A percentile compares a stretch with the other conserved stretches of the same genome.
Conservation (phyloP, 2,797 vertebrate genomes). For the Hypotaenidia philippensis region DNA sequence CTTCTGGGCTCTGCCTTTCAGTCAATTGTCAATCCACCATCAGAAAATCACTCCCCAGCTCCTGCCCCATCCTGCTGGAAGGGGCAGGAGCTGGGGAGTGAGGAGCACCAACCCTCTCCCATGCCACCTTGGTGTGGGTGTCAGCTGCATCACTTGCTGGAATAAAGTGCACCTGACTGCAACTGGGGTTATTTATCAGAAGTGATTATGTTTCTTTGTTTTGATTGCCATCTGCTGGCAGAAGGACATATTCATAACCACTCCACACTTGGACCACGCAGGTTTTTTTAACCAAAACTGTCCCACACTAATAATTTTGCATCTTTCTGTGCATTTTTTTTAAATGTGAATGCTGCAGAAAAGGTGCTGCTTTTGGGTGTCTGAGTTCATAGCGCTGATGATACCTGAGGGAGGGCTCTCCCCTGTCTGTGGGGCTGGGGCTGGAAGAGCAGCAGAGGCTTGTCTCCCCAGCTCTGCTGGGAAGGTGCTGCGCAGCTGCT, state of each 20-base stretch:
- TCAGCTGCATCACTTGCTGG: neutral
- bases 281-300: neutral
- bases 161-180: neutral
- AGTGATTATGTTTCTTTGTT: neutral
- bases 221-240: conserved; percentile 32
- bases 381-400: neutral
- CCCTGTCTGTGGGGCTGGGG: neutral
- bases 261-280: accelerated
- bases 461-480: too few relatives aligned
- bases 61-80: neutral
- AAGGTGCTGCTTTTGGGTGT: neutral
- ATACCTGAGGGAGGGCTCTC: neutral
- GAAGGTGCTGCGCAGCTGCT: neutral
- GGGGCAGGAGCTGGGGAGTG: neutral
- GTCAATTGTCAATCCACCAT: too few relatives aligned
- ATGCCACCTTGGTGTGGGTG: accelerated
- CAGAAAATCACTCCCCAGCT: too few relatives aligned
- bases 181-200: too few relatives aligned
- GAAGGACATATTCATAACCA: neutral
- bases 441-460: neutral
- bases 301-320: neutral
- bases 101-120: neutral
- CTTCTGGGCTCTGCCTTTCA: too few relatives aligned
- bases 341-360: neutral
- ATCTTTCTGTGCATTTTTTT: neutral